These are phyloP conservation scores for Anoplopoma fimbria DNA, from an alignment of 2,113 vertebrate genomes.

Conservation along the genomic window DNA sequence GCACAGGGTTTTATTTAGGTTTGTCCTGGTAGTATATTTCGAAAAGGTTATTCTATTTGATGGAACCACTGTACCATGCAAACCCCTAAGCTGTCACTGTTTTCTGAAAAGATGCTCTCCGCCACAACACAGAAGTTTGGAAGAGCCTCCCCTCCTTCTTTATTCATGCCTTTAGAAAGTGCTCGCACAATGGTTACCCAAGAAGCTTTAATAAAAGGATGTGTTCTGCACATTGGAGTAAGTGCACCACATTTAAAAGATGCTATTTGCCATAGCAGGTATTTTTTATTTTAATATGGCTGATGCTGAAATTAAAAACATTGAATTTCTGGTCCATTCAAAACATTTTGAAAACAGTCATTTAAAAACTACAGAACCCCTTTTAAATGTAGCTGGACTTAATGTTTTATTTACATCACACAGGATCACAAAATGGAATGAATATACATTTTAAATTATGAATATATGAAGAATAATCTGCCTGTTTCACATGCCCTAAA, in stretches of 20 bases:
- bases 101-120: slow-evolving; percentile 56
- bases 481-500: slow-evolving; percentile 12
- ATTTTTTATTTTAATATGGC: neutral
- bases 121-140: slow-evolving; percentile 35
- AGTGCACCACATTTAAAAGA: slow-evolving; percentile 34
- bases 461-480: slow-evolving; percentile 5
- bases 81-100: slow-evolving; percentile 58
- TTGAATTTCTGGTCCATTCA: slow-evolving; percentile 19
- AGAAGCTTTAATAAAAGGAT: slow-evolving; percentile 29
- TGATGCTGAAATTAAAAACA: neutral
- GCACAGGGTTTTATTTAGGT: slow-evolving; percentile 33
- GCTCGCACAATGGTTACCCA: slow-evolving; percentile 23
- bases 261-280: slow-evolving; percentile 9
- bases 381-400: neutral
- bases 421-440: neutral
- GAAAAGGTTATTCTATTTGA: slow-evolving; percentile 66
- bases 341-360: neutral
- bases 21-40: slow-evolving; percentile 51
- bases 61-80: slow-evolving; percentile 58
- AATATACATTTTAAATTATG: slow-evolving; percentile 12
- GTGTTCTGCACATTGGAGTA: neutral
- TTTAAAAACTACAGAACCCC: slow-evolving; percentile 19
- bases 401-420: slow-evolving; percentile 25
- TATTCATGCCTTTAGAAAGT: slow-evolving; percentile 54
- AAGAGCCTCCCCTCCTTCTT: slow-evolving; percentile 33